A percentile compares a stretch with the other conserved stretches of the same genome.
phyloP scores from a whole-genome alignment of 2,797 vertebrate genomes.

The Dryobates pubescens region DNA sequence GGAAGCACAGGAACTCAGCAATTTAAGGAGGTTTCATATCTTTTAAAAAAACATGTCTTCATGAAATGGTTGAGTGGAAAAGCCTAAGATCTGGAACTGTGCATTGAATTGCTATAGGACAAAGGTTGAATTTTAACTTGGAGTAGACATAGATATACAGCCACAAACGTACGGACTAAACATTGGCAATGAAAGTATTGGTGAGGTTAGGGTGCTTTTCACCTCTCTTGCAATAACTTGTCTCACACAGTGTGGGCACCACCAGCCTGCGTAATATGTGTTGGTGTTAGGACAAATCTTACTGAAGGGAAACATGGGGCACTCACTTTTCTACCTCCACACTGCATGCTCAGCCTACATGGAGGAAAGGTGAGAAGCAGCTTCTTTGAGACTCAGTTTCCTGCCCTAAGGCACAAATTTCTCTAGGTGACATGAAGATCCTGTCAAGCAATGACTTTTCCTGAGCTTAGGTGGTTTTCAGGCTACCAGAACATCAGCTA shows the following conservation, averaged over 20 bases:
- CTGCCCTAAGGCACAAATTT: neutral
- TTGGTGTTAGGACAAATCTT: neutral
- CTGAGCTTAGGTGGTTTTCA: neutral
- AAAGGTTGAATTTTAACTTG: neutral
- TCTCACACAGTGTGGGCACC: neutral
- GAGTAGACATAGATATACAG: neutral
- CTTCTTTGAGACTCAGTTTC: neutral
- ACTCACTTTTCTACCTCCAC: neutral
- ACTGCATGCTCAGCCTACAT: fast-evolving
- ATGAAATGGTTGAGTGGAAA: neutral
- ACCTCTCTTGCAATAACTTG: neutral
- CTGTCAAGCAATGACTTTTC: neutral
- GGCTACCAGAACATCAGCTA: neutral
- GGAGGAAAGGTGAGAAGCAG: neutral
- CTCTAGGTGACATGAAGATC: neutral
- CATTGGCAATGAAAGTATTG: neutral
- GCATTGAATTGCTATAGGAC: neutral
- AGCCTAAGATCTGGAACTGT: neutral
- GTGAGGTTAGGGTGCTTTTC: neutral
- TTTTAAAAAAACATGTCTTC: neutral
- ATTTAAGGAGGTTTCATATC: neutral
- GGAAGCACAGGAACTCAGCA: neutral
- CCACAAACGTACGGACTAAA: neutral
- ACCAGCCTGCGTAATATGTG: neutral
- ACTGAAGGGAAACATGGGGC: neutral